Evolutionary conservation across 2,888 invertebrate genomes (phyloP).

Genomic region (Strigamia maritima): DNA sequence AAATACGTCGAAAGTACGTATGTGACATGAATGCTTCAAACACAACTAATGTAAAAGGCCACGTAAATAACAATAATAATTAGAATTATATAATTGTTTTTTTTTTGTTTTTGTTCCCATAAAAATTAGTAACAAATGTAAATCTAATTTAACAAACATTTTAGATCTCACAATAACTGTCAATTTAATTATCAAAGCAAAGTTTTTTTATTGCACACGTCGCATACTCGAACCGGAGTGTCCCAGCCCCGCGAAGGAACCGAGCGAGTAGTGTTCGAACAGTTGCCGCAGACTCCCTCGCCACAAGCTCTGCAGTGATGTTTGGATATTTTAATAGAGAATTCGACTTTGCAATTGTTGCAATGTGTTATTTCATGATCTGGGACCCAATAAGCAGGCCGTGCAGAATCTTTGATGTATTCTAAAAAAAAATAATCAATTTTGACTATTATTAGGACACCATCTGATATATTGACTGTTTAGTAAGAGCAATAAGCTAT

Average conservation of each 20-base stretch:
- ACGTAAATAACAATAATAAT: no score
- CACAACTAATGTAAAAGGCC: no score
- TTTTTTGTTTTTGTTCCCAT: no score
- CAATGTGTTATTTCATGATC: conserved; percentile 68
- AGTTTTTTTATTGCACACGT: conserved; percentile 47
- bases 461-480: no score
- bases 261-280: conserved; percentile 52
- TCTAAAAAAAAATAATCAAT: no score
- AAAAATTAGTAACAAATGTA: background rate
- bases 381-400: conserved; percentile 77
- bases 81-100: no score
- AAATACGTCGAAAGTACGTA: no score
- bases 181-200: background rate
- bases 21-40: no score
- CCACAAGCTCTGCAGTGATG: conserved; percentile 74
- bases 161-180: background rate
- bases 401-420: conserved; percentile 69
- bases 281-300: conserved; percentile 63
- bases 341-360: conserved; percentile 62
- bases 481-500: no score
- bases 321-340: conserved; percentile 54
- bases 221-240: conserved; percentile 56
- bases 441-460: no score
- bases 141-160: no score
- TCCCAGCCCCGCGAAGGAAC: conserved; percentile 57